Evolutionary conservation across 2,113 vertebrate genomes (phyloP).

Genomic region (Passer domesticus): DNA sequence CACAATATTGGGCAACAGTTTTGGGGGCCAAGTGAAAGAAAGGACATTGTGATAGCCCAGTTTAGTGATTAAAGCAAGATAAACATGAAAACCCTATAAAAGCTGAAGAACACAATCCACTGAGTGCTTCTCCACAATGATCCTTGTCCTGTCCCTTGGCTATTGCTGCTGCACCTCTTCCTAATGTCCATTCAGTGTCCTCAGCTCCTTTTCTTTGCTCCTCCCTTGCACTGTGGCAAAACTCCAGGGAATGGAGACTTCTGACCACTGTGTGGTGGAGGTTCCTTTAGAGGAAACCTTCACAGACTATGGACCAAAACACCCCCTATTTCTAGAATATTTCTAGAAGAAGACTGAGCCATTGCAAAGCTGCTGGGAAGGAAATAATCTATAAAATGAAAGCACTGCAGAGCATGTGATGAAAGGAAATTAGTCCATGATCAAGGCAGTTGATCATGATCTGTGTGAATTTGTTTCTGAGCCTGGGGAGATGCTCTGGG

Average conservation of each 20-base stretch:
- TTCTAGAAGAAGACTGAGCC: not conserved
- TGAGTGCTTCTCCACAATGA: not conserved
- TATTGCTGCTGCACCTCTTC: not conserved
- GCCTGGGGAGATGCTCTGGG: not conserved
- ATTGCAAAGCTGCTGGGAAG: not conserved
- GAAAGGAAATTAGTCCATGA: not conserved
- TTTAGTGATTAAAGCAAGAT: not conserved
- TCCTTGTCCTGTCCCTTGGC: not conserved
- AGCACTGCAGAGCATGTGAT: not conserved
- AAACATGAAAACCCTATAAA: not conserved
- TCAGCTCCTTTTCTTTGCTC: not conserved
- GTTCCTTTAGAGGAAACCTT: not conserved
- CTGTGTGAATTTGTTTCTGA: not conserved
- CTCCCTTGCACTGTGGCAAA: not conserved
- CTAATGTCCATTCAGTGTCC: not conserved
- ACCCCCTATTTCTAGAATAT: not conserved
- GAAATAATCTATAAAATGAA: not conserved
- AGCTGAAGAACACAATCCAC: not conserved
- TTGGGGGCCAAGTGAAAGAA: not conserved
- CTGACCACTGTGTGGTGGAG: not conserved
- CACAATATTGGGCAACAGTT: not conserved
- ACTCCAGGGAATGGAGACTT: not conserved
- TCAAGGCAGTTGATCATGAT: not conserved
- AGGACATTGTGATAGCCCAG: not conserved
- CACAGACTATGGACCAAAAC: not conserved